These are phyloP conservation scores for Anseranas semipalmata DNA, from an alignment of 2,113 vertebrate genomes.

Conservation along the genomic window DNA sequence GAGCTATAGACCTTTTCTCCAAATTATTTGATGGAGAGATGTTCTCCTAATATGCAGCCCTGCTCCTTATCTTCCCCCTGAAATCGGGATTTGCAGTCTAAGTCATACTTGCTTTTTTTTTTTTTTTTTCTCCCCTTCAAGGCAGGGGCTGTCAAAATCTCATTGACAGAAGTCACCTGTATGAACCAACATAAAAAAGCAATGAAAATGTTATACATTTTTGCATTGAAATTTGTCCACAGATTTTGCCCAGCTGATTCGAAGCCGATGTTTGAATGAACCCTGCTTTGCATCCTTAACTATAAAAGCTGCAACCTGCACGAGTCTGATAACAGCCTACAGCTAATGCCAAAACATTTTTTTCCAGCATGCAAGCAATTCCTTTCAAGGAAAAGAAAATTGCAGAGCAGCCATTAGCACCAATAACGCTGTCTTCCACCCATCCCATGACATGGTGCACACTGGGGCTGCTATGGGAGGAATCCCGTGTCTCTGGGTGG, in stretches of 20 bases:
- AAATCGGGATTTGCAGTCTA: background rate
- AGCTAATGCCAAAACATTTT: background rate
- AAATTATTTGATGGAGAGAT: background rate
- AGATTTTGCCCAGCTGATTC: background rate
- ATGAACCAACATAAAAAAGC: background rate
- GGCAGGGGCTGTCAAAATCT: background rate
- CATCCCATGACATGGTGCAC: fast-evolving
- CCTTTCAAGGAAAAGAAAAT: constrained; percentile 1
- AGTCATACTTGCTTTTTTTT: background rate
- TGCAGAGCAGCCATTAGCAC: constrained; percentile 6
- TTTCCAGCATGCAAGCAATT: constrained; percentile 25
- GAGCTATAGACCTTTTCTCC: background rate
- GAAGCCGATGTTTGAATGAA: background rate
- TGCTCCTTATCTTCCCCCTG: background rate
- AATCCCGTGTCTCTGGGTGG: background rate
- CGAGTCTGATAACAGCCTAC: constrained; percentile 46
- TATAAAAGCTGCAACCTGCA: constrained; percentile 49
- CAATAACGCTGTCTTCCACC: background rate
- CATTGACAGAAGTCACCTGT: background rate
- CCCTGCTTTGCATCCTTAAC: constrained; percentile 22
- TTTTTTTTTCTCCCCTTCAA: background rate
- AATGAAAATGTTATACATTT: background rate
- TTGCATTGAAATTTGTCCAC: background rate
- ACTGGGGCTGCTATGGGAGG: background rate
- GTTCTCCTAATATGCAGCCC: background rate